Evolutionary conservation across 2,113 vertebrate genomes (phyloP).

Genomic region (Leptocoma aspasia): DNA sequence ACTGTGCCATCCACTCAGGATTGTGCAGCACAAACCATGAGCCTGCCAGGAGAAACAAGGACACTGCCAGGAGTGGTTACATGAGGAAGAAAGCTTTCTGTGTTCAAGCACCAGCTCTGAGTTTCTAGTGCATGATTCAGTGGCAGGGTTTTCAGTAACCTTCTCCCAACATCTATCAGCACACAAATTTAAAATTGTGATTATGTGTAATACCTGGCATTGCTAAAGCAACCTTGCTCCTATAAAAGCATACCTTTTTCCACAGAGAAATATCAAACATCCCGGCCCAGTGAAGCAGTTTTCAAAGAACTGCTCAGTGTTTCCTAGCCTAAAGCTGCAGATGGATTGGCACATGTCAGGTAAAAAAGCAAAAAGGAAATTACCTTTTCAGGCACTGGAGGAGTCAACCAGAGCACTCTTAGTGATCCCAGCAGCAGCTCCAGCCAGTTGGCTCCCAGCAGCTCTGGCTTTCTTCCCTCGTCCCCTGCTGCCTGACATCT

Average conservation of each 20-base stretch:
- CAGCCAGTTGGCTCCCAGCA: background rate
- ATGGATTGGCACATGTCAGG: background rate
- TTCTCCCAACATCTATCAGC: background rate
- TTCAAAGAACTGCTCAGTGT: background rate
- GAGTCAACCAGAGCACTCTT: background rate
- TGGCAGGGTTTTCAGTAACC: background rate
- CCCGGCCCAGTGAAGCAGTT: background rate
- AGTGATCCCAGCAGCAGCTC: background rate
- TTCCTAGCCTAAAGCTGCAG: background rate
- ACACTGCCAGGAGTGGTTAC: background rate
- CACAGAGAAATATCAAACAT: background rate
- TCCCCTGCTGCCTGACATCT: constrained; percentile 42
- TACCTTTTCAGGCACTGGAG: constrained; percentile 48
- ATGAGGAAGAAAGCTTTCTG: background rate
- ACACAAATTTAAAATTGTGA: background rate
- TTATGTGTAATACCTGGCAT: background rate
- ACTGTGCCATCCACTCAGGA: background rate
- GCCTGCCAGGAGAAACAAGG: background rate
- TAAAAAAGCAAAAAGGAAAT: background rate
- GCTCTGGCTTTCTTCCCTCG: background rate
- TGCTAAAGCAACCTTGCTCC: background rate
- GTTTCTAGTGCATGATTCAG: background rate
- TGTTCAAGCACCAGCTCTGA: background rate
- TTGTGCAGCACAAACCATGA: background rate
- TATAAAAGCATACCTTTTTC: background rate